phyloP scores from a whole-genome alignment of 1,140 invertebrate genomes.

The Eriocheir sinensis region DNA sequence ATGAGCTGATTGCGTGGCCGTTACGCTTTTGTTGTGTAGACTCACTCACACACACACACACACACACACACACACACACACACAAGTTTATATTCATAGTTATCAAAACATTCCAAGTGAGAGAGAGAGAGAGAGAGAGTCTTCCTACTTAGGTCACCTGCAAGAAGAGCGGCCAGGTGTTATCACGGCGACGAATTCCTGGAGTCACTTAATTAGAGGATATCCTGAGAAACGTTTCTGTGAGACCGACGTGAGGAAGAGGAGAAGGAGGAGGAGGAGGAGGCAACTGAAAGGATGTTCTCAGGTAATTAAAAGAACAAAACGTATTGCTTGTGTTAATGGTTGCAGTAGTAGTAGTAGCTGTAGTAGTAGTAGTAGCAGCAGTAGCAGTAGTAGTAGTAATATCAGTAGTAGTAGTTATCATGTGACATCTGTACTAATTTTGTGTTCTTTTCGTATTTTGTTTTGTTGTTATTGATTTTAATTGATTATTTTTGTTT shows the following conservation, averaged over 20 bases:
- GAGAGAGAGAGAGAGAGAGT: slow-evolving; percentile 5
- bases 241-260: no score
- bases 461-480: no score
- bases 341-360: slow-evolving; percentile 28
- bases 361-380: background rate
- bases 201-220: no score
- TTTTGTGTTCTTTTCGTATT: no score
- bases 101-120: background rate
- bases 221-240: background rate
- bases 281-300: no score
- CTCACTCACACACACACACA: background rate
- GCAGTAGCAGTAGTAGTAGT: background rate
- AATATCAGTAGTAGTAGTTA: background rate
- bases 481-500: no score
- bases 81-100: background rate
- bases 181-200: no score
- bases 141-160: background rate
- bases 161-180: no score
- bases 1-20: background rate
- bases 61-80: slow-evolving; percentile 29
- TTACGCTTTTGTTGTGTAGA: background rate
- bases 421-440: no score
- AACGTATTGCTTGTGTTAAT: background rate
- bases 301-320: background rate
- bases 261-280: background rate